These are phyloP conservation scores for Nettapus auritus DNA, from an alignment of 2,113 vertebrate species.

Conservation along the genomic window DNA sequence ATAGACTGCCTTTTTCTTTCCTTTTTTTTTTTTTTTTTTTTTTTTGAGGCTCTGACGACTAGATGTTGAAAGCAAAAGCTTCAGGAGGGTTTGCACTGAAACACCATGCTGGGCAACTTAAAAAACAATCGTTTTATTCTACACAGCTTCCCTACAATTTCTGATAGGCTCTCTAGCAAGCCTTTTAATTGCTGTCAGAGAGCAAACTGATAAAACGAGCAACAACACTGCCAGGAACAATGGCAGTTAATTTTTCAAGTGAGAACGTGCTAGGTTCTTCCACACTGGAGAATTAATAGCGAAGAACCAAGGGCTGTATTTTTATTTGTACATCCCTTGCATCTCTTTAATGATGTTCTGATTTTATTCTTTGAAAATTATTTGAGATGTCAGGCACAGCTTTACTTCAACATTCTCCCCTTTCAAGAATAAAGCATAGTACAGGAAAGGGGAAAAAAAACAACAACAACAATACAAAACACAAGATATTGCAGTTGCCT, in stretches of 20 bases:
- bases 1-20: background rate
- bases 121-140: background rate
- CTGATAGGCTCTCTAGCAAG: background rate
- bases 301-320: background rate
- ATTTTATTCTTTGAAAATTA: background rate
- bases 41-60: background rate
- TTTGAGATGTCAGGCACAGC: background rate
- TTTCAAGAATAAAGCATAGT: background rate
- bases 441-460: background rate
- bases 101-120: background rate
- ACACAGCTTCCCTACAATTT: background rate
- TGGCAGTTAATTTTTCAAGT: background rate
- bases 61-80: background rate
- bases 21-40: background rate
- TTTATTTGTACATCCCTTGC: background rate
- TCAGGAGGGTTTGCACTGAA: background rate
- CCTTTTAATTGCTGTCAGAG: constrained; percentile 31
- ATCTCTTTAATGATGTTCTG: background rate
- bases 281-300: background rate
- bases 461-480: background rate
- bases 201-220: background rate
- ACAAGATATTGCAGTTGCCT: background rate
- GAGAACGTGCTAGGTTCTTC: background rate
- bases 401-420: background rate
- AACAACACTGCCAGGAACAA: background rate